These are phyloP conservation scores for Theretra japonica DNA, from an alignment of 2,888 invertebrate species.

Conservation along the genomic window DNA sequence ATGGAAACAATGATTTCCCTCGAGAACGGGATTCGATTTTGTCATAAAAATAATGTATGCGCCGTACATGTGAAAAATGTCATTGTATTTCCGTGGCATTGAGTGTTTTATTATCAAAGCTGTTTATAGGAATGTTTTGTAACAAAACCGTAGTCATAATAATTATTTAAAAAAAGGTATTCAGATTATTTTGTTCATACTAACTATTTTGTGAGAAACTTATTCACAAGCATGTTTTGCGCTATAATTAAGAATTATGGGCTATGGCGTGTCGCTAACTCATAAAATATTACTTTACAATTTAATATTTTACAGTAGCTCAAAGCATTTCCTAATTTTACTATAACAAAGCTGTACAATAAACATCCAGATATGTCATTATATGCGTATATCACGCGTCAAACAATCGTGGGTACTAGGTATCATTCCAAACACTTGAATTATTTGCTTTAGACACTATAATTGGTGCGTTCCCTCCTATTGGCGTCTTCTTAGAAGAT, in stretches of 20 bases:
- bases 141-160: not conserved
- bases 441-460: slow-evolving; percentile 64
- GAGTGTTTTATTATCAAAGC: not conserved
- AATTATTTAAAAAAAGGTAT: no score
- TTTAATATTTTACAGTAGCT: no score
- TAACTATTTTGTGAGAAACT: no score
- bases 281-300: no score
- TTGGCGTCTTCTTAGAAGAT: slow-evolving; percentile 52
- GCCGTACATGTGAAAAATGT: not conserved
- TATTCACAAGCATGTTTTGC: no score
- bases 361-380: not conserved
- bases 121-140: not conserved
- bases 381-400: not conserved
- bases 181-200: no score
- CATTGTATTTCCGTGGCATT: not conserved
- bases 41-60: slow-evolving; percentile 22
- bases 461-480: slow-evolving; percentile 59
- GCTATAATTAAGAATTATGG: no score
- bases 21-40: slow-evolving; percentile 16
- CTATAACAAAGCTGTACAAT: not conserved
- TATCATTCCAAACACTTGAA: slow-evolving; percentile 25
- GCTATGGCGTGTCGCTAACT: no score
- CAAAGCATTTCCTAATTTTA: no score
- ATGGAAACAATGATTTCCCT: slow-evolving; percentile 24
- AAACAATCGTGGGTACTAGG: no score